Base-by-base conservation (phyloP, 2,797 vertebrate species). In the Antrozous pallidus region DNA sequence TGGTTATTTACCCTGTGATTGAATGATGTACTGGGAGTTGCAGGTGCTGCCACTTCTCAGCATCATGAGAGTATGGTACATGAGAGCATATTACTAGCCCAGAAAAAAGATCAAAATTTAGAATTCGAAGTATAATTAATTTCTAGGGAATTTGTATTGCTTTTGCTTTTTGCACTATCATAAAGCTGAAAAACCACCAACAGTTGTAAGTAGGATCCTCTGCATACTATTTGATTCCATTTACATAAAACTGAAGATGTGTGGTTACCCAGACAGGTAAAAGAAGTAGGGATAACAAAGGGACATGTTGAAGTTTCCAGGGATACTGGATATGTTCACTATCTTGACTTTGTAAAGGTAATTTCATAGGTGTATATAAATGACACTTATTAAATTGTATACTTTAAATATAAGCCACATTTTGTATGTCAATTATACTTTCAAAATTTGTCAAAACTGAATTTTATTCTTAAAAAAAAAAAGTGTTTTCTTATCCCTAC, bases 401-500 rank as follows among this genome's bases (percentile, higher is more conserved):
- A 45, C 22, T 74, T 89, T 33, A 87, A 93, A 87, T 38, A 75
- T 0, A 79, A 42, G 31, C 28, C 28, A 28, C 4, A 80, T 42
- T 38, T 20, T 79, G 1, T 14, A 42, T 40, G 61, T 61, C 22
- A 65, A 45, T 40, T 58, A 36, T 36, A 51, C 26, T 42, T 88
- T 70, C 40, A 82, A 74, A 84, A 85, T 51, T 33, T 61, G 58
- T 70, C 42, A 42, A 36, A 45, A 33, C 20, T 40, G 0, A 24
- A 78, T 38, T 79, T 90, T 38, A 83, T 84, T 80, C 49, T 73
- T 84, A 45, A 71, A 12, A 1, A 47, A n/a, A 36, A 18, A 42
- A 22, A 0, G 6, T 31, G n/a, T 40, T 1, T 42, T 63, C 9
- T 70, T 36, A 63, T 49, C 7, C 18, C 94, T 97, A 99, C 99